Evolutionary conservation across 2,888 invertebrate genomes (phyloP).

Genomic region (Amblyjoppa proteus): DNA sequence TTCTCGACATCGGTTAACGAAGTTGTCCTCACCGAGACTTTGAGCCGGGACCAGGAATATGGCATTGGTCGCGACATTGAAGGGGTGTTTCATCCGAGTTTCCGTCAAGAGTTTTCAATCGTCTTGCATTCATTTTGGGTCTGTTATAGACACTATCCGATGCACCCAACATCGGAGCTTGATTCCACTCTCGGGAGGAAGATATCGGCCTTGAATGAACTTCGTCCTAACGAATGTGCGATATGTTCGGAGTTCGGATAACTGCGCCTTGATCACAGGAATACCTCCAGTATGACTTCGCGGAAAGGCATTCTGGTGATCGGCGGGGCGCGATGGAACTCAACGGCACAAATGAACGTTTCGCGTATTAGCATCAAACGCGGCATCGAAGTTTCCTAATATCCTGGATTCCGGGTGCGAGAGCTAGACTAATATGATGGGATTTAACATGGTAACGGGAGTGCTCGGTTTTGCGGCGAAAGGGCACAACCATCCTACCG

Average conservation of each 20-base stretch:
- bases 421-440: slow-evolving; percentile 56
- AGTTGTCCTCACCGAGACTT: slow-evolving; percentile 39
- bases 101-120: not conserved
- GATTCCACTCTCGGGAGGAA: not conserved
- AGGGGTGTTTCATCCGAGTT: not conserved
- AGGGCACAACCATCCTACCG: slow-evolving; percentile 27
- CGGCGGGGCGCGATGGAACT: slow-evolving; percentile 15
- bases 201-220: not conserved
- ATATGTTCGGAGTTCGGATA: not conserved
- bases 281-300: slow-evolving; percentile 10
- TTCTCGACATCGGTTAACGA: slow-evolving; percentile 32
- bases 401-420: slow-evolving; percentile 35
- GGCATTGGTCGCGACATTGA: slow-evolving; percentile 4
- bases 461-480: slow-evolving; percentile 48
- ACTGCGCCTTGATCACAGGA: slow-evolving; percentile 1
- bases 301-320: not conserved
- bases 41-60: slow-evolving; percentile 25
- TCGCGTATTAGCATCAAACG: slow-evolving; percentile 46
- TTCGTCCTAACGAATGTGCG: not conserved
- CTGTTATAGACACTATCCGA: not conserved
- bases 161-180: not conserved
- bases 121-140: not conserved
- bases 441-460: slow-evolving; percentile 40
- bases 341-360: slow-evolving; percentile 13
- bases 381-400: slow-evolving; percentile 64